phyloP scores from a whole-genome alignment of 2,888 invertebrate genomes.

The Sycophila texana region DNA sequence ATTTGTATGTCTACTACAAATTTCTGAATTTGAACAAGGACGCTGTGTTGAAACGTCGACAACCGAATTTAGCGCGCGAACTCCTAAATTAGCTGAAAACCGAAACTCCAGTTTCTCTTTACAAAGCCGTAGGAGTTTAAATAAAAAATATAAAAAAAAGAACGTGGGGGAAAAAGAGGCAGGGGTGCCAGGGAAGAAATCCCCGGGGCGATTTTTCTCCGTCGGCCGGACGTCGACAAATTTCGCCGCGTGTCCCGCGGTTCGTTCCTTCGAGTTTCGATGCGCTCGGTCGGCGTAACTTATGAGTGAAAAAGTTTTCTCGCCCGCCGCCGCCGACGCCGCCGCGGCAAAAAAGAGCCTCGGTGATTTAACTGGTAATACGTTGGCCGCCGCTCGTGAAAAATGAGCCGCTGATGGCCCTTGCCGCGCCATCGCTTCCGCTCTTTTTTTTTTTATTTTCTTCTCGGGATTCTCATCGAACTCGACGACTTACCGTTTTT shows the following conservation, averaged over 20 bases:
- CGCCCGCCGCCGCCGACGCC: not conserved
- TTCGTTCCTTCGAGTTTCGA: slow-evolving; percentile 18
- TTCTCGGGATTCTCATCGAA: not conserved
- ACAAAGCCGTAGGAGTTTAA: not conserved
- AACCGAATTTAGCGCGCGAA: not conserved
- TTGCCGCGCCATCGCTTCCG: slow-evolving; percentile 1
- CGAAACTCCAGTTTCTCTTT: not conserved
- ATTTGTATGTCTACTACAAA: not conserved
- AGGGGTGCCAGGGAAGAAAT: not conserved
- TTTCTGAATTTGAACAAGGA: not conserved
- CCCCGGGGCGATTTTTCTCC: slow-evolving; percentile 33
- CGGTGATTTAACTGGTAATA: slow-evolving; percentile 43
- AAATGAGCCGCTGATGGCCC: slow-evolving; percentile 40
- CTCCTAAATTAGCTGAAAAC: not conserved
- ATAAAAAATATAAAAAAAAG: no score
- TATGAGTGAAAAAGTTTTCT: slow-evolving; percentile 45
- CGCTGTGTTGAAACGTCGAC: not conserved
- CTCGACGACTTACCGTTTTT: not conserved
- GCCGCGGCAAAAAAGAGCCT: not conserved
- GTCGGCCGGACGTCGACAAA: slow-evolving; percentile 48
- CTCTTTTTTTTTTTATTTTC: not conserved
- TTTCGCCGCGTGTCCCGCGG: slow-evolving; percentile 26
- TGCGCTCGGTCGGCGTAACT: slow-evolving; percentile 27
- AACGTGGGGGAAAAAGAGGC: not conserved
- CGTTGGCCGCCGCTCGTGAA: slow-evolving; percentile 31